phyloP scores from a whole-genome alignment of 1,140 invertebrate species.

The Melitaea cinxia region DNA sequence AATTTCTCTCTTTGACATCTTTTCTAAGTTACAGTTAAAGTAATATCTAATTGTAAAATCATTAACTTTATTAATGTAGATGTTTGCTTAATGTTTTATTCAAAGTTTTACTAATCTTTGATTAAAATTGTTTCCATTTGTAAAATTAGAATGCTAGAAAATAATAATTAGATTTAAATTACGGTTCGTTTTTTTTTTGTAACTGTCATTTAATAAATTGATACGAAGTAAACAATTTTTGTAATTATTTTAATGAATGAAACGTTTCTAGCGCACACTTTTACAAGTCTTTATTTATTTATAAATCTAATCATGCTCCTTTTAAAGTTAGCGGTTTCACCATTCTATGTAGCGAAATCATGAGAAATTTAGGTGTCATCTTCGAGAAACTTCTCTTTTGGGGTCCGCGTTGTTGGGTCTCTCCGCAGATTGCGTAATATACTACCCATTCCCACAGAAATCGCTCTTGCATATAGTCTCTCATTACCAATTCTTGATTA shows the following conservation, averaged over 20 bases:
- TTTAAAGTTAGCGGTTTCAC: too few species aligned
- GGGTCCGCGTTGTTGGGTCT: too few species aligned
- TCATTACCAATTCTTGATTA: too few species aligned
- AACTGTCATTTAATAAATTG: background rate
- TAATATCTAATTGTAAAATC: slow-evolving; percentile 33
- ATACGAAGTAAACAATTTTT: background rate
- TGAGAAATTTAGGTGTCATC: too few species aligned
- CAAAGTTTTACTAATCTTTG: slow-evolving; percentile 24
- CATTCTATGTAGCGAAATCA: too few species aligned
- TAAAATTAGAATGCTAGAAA: slow-evolving; percentile 24
- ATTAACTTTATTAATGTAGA: slow-evolving; percentile 36
- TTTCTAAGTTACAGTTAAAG: slow-evolving; percentile 30
- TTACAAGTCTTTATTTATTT: too few species aligned
- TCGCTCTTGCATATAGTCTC: too few species aligned
- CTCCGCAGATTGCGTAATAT: too few species aligned
- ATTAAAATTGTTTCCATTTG: slow-evolving; percentile 34
- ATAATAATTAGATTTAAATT: slow-evolving; percentile 6
- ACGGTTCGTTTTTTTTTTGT: background rate
- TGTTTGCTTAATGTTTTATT: slow-evolving; percentile 31
- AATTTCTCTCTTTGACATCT: slow-evolving; percentile 19
- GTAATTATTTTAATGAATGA: background rate
- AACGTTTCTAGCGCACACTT: too few species aligned
- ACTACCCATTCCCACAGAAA: too few species aligned
- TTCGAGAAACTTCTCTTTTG: too few species aligned
- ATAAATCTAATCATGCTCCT: too few species aligned